Evolutionary conservation across 1,140 invertebrate species (phyloP).

Genomic region (Drosophila equinoxialis): DNA sequence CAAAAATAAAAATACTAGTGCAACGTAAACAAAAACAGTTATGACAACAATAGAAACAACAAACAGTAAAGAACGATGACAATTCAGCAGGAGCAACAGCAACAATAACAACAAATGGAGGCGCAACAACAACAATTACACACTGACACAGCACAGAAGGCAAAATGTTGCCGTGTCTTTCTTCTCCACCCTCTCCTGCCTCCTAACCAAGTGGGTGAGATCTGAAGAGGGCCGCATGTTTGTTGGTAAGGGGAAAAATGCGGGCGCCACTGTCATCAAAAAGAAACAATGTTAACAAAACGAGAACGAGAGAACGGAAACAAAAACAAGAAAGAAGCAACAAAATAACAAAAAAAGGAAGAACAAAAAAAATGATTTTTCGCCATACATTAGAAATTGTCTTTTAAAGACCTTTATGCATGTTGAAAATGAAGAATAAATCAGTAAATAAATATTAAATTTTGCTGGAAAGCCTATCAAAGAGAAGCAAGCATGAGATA

Average conservation of each 20-base stretch:
- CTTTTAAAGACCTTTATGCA: slow-evolving; percentile 12
- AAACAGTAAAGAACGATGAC: slow-evolving; percentile 61
- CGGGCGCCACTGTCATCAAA: slow-evolving; percentile 63
- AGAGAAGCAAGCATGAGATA: too few species aligned
- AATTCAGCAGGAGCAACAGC: slow-evolving; percentile 50
- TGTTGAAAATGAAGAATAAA: not conserved
- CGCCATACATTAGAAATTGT: slow-evolving; percentile 70
- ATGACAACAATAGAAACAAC: slow-evolving; percentile 72
- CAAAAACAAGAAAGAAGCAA: too few species aligned
- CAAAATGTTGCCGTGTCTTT: slow-evolving; percentile 44
- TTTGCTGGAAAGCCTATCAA: too few species aligned
- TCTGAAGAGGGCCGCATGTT: too few species aligned
- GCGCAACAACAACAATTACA: slow-evolving; percentile 33
- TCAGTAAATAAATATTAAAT: too few species aligned
- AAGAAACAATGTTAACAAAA: slow-evolving; percentile 60
- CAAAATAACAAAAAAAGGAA: too few species aligned
- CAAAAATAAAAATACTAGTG: slow-evolving; percentile 38
- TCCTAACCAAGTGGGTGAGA: not conserved
- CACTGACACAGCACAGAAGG: slow-evolving; percentile 58
- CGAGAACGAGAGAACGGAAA: slow-evolving; percentile 31
- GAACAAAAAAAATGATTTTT: slow-evolving; percentile 40
- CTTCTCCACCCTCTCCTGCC: not conserved
- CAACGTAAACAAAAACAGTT: slow-evolving; percentile 70
- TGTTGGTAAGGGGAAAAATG: slow-evolving; percentile 26
- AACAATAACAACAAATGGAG: slow-evolving; percentile 33